Conservation (phyloP, 92 coral and sea anemone genomes). For the Zoanthus gigantus region DNA sequence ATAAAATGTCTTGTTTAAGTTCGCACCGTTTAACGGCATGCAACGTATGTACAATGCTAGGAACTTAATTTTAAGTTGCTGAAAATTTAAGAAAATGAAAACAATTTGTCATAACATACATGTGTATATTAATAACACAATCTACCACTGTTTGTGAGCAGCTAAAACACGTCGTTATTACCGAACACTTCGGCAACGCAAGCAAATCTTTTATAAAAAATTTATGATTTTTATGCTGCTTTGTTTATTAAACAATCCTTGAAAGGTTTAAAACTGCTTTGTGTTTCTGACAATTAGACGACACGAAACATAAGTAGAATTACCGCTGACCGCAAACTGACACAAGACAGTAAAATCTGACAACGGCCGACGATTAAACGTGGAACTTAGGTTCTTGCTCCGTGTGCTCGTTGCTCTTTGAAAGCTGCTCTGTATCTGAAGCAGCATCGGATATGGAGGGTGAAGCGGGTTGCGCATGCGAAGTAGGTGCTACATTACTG, state of each 20-base stretch:
- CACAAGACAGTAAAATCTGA: background rate
- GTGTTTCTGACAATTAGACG: background rate
- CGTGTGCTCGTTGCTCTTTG: background rate
- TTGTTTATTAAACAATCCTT: background rate
- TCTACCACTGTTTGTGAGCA: too few relatives aligned
- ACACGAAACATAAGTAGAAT: background rate
- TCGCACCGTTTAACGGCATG: background rate
- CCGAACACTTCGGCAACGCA: background rate
- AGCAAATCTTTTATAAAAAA: background rate
- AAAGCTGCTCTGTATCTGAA: background rate
- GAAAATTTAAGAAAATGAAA: background rate
- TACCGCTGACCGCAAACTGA: slow-evolving; percentile 7
- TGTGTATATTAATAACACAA: background rate
- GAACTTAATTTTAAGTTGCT: background rate
- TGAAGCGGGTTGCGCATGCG: slow-evolving; percentile 12
- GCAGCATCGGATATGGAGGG: slow-evolving; percentile 8
- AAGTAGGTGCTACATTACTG: background rate
- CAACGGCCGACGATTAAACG: background rate
- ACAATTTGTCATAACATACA: background rate
- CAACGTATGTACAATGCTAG: background rate
- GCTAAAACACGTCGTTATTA: too few relatives aligned
- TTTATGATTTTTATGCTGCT: background rate
- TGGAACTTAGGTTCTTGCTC: slow-evolving; percentile 3
- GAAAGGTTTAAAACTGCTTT: background rate
- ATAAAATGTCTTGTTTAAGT: background rate